phyloP scores from a whole-genome alignment of 2,113 vertebrate species.

The Mobula hypostoma region DNA sequence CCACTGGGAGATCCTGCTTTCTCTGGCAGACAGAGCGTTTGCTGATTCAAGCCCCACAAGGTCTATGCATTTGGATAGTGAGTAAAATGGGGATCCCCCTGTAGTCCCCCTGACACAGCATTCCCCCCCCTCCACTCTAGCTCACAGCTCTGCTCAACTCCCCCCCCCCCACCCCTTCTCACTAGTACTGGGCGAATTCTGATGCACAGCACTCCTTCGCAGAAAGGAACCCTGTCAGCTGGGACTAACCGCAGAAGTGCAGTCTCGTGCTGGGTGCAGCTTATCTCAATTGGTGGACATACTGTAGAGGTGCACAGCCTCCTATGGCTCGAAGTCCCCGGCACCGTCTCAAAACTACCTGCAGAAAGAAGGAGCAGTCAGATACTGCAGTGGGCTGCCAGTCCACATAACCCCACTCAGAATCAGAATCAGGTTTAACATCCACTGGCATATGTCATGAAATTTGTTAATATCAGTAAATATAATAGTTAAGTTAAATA shows the following conservation, averaged over 20 bases:
- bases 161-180: no score
- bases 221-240: neutral
- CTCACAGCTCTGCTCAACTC: neutral
- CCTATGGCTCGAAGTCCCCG: slow-evolving; percentile 61
- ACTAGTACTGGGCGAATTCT: neutral
- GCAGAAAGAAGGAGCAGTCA: slow-evolving; percentile 20
- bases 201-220: neutral
- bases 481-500: no score
- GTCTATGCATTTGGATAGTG: no score
- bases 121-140: neutral
- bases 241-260: slow-evolving; percentile 72
- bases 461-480: no score
- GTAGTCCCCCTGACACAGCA: no score
- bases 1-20: no score
- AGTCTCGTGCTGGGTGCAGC: slow-evolving; percentile 75
- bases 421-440: no score
- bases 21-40: no score
- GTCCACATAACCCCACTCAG: no score
- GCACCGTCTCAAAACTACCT: slow-evolving; percentile 82
- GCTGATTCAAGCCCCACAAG: no score
- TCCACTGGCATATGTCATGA: no score
- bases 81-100: no score
- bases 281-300: slow-evolving; percentile 74
- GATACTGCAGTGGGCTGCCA: neutral
- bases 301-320: slow-evolving; percentile 73